Evolutionary conservation across 2,113 vertebrate genomes (phyloP).

Genomic region (Labeo rohita): DNA sequence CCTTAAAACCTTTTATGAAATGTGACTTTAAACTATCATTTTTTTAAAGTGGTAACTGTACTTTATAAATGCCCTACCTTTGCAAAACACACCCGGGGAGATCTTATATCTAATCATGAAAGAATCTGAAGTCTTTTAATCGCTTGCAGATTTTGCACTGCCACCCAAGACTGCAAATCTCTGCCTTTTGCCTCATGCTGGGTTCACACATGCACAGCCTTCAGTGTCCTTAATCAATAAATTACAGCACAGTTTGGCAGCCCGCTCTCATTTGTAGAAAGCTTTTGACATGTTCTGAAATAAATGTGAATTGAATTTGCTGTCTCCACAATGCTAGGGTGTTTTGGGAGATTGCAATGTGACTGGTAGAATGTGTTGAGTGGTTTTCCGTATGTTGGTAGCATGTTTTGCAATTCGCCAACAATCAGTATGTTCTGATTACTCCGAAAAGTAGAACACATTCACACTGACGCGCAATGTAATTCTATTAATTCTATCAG

Average conservation of each 20-base stretch:
- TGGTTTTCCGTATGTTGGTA: background rate
- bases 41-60: background rate
- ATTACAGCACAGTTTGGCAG: background rate
- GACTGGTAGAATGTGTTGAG: background rate
- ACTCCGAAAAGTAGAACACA: background rate
- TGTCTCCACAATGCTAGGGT: background rate
- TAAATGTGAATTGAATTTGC: background rate
- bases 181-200: slow-evolving; percentile 3
- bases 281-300: background rate
- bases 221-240: background rate
- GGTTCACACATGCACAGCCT: background rate
- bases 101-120: background rate
- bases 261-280: background rate
- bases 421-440: background rate
- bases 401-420: background rate
- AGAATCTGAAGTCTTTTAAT: background rate
- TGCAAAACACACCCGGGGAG: background rate
- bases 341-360: background rate
- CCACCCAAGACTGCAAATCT: slow-evolving; percentile 27
- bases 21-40: background rate
- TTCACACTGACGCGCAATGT: no score
- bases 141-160: slow-evolving; percentile 15
- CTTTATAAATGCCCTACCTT: background rate
- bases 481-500: no score
- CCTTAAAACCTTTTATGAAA: background rate